phyloP scores from a whole-genome alignment of 1,140 invertebrate species.

The Lordiphosa mommai region DNA sequence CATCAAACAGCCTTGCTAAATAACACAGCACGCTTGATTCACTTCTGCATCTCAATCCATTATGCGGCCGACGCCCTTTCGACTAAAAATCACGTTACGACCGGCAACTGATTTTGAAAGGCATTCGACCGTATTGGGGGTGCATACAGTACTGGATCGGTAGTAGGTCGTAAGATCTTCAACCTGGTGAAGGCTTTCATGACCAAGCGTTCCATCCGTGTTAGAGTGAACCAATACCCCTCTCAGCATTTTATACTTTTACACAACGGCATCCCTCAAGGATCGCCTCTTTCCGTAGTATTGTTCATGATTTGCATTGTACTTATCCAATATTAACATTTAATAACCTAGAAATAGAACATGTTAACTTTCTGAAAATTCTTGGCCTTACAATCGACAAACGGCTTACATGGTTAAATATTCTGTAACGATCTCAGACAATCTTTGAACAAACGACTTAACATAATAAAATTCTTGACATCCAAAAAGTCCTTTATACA shows the following conservation, averaged over 20 bases:
- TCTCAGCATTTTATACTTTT: conserved; percentile 10
- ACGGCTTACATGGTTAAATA: too few relatives aligned
- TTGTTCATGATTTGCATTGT: conserved; percentile 27
- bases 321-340: too few relatives aligned
- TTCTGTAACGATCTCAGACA: too few relatives aligned
- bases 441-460: conserved; percentile 15
- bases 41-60: too few relatives aligned
- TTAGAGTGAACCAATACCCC: conserved; percentile 3
- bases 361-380: too few relatives aligned
- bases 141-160: conserved; percentile 16
- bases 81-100: too few relatives aligned
- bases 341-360: too few relatives aligned
- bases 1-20: conserved; percentile 32
- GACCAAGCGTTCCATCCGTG: too few relatives aligned
- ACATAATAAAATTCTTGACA: conserved; percentile 18
- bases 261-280: not conserved
- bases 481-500: not conserved
- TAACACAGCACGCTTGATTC: conserved; percentile 24
- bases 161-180: not conserved
- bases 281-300: conserved; percentile 16
- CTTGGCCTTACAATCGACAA: too few relatives aligned
- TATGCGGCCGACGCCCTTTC: too few relatives aligned
- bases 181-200: not conserved
- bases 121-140: too few relatives aligned
- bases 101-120: too few relatives aligned